Base-by-base conservation (phyloP, 2,888 invertebrate species). In the Conchocele bisecta region DNA sequence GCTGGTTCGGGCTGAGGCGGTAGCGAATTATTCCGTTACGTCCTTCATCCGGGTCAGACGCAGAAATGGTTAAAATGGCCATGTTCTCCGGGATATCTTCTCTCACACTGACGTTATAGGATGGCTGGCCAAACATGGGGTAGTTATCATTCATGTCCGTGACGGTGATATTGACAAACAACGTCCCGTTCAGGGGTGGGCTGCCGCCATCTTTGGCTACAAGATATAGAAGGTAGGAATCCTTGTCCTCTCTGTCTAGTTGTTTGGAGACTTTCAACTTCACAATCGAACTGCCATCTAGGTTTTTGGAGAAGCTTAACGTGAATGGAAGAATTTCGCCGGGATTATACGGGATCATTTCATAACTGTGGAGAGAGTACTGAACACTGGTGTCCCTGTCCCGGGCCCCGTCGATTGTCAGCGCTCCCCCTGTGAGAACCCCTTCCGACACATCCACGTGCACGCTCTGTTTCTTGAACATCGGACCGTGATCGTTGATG, bases 21-120 rank as follows among this genome's bases (percentile, higher is more conserved):
- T 91, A 93, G n/a, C 85, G 82, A 9, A 93, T 88, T 42, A 91
- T 89, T 11, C 91, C 94, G 88, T 97, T 97, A 11, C 93, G 93
- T 3, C 97, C 97, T 79, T 95, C 93, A 87, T 98, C 98, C 31
- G 93, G 93, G 89, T 98, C 98, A 9, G 93, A 94, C 0, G 98
- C 98, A 15, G 94, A 93, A 0, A 98, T 95, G 17, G 46, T 74
- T 9, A 69, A 31, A 15, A 81, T 77, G 11, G 77, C 72, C n/a
- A 71, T 68, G 17, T 60, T 72, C 6, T 74, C 56, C 11, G 61
- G 61, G n/a, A 78, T 73, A 50, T 81, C 79, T 42, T 83, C 83
- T 11, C 72, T 74, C 3, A 82, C 75, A 22, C 67, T 76, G 39
- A 83, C 68, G 46, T 78, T 65, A 51, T 82, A 81, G 2, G 67